Percentiles rank a stretch among this genome's conserved stretches.
Evolutionary conservation across 2,888 invertebrate genomes (phyloP).

Genomic region (Platycnemis pennipes): DNA sequence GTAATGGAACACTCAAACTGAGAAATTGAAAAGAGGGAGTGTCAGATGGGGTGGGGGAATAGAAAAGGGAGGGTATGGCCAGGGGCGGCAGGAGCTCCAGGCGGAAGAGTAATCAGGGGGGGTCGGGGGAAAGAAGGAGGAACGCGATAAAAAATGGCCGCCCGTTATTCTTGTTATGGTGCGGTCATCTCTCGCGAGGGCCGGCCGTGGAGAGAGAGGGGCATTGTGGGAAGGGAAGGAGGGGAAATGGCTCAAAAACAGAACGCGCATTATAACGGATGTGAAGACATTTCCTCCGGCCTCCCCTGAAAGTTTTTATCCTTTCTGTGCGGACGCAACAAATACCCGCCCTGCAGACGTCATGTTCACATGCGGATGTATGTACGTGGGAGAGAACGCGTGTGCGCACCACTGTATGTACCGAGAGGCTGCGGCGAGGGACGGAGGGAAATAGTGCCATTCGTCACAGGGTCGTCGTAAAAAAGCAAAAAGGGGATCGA

Average conservation of each 20-base stretch:
- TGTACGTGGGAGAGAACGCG: not conserved
- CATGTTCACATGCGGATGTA: not conserved
- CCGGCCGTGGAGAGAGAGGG: not conserved
- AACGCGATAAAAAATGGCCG: constrained; percentile 14
- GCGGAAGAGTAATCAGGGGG: not conserved
- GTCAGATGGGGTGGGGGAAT: not conserved
- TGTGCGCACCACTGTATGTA: not conserved
- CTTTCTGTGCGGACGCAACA: not conserved
- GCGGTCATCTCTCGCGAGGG: not conserved
- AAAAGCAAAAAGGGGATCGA: not conserved
- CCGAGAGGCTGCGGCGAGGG: not conserved
- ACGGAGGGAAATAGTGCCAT: not conserved
- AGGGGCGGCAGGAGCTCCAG: not conserved
- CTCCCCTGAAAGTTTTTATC: not conserved
- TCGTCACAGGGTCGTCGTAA: not conserved
- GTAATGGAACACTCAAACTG: constrained; percentile 36
- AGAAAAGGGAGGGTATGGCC: not conserved
- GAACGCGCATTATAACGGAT: constrained; percentile 21
- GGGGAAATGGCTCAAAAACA: constrained; percentile 13
- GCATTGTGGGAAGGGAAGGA: not conserved
- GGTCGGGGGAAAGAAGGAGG: not conserved
- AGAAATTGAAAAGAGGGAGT: constrained; percentile 30
- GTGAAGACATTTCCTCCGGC: not conserved
- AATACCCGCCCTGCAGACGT: not conserved
- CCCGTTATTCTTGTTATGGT: constrained; percentile 14